A percentile compares a stretch with the other conserved stretches of the same genome.
Evolutionary conservation across 1,140 invertebrate species (phyloP).

Genomic region (Drosophila orosa): DNA sequence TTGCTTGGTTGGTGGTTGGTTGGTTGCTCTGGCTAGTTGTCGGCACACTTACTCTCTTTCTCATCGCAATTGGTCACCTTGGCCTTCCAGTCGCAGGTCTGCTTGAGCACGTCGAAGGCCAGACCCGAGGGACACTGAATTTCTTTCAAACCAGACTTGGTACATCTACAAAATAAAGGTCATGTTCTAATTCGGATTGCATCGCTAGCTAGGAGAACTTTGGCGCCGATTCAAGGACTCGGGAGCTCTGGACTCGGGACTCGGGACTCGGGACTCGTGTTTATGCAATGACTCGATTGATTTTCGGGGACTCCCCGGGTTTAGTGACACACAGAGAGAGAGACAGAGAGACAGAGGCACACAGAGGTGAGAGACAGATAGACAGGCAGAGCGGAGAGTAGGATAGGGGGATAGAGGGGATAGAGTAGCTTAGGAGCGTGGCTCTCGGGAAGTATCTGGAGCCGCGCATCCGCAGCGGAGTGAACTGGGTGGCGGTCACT

Average conservation of each 20-base stretch:
- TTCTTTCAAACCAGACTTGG: slow-evolving; percentile 96
- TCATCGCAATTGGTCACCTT: slow-evolving; percentile 98
- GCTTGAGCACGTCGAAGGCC: slow-evolving; percentile 98
- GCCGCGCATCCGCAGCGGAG: slow-evolving; percentile 36
- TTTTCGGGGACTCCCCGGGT: slow-evolving; percentile 31
- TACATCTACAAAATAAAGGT: slow-evolving; percentile 89
- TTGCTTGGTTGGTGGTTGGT: slow-evolving; percentile 34
- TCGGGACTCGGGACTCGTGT: slow-evolving; percentile 22
- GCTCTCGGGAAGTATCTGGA: slow-evolving; percentile 55
- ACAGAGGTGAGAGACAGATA: slow-evolving; percentile 49
- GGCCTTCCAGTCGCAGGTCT: slow-evolving; percentile 98
- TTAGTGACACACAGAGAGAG: slow-evolving; percentile 68
- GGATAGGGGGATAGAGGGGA: slow-evolving; percentile 39
- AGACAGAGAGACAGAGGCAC: slow-evolving; percentile 31
- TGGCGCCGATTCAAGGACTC: slow-evolving; percentile 41
- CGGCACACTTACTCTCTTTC: slow-evolving; percentile 95
- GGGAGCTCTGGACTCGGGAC: slow-evolving; percentile 27
- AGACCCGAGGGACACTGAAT: slow-evolving; percentile 97
- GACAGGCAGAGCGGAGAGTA: slow-evolving; percentile 52
- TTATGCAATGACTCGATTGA: slow-evolving; percentile 68
- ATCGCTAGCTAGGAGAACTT: slow-evolving; percentile 71
- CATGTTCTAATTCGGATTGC: slow-evolving; percentile 52
- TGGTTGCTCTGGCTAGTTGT: slow-evolving; percentile 37
- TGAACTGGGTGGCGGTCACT: slow-evolving; percentile 85
- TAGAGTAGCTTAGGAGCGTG: slow-evolving; percentile 32